phyloP scores from a whole-genome alignment of 2,888 invertebrate species.

The Amorpha juglandis region DNA sequence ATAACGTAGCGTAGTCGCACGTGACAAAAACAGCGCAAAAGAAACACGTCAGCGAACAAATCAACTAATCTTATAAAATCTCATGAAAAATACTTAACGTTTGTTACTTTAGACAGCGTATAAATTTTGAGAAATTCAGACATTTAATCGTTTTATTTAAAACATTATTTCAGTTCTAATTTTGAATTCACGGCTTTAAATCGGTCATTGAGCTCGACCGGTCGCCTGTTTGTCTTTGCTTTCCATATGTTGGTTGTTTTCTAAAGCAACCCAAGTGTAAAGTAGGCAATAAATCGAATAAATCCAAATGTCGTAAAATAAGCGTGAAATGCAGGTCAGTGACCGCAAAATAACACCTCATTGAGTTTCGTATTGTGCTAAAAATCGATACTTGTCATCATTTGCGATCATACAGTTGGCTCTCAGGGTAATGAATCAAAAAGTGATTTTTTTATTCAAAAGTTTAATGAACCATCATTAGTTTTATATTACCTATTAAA shows the following conservation, averaged over 20 bases:
- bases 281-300: conserved; percentile 55
- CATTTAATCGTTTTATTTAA: conserved; percentile 59
- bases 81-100: conserved; percentile 44
- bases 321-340: conserved; percentile 65
- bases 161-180: conserved; percentile 54
- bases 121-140: conserved; percentile 60
- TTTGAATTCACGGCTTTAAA: conserved; percentile 49
- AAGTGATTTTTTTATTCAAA: neutral
- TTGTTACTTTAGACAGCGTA: conserved; percentile 50
- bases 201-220: conserved; percentile 55
- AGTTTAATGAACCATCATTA: too few species aligned
- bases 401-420: neutral
- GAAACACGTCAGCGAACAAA: conserved; percentile 28
- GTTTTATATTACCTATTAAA: too few species aligned
- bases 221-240: conserved; percentile 47
- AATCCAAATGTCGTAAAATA: conserved; percentile 43
- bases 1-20: conserved; percentile 1
- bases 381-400: conserved; percentile 47
- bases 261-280: conserved; percentile 43
- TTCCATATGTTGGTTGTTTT: conserved; percentile 54
- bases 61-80: conserved; percentile 44
- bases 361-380: conserved; percentile 52
- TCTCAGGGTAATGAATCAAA: neutral
- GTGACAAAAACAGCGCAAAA: conserved; percentile 15
- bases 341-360: conserved; percentile 58